Evolutionary conservation across 2,888 invertebrate species (phyloP).

Genomic region (Hydraecia micacea): DNA sequence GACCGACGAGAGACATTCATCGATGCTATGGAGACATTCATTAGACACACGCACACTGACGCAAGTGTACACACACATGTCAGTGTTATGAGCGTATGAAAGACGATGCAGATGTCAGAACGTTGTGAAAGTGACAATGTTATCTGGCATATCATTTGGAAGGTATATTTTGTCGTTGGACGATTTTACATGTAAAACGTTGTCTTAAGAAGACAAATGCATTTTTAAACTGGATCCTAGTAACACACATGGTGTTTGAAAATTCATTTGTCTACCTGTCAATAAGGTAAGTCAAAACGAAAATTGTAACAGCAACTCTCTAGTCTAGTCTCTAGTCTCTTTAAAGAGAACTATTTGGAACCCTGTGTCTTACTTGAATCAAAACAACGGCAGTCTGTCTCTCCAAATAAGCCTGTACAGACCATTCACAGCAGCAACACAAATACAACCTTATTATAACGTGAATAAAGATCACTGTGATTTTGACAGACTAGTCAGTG

Average conservation of each 20-base stretch:
- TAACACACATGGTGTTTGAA: no score
- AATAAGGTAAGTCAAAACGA: not conserved
- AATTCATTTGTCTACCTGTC: no score
- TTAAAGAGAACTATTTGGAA: not conserved
- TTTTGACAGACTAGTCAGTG: no score
- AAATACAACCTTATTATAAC: no score
- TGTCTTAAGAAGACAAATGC: no score
- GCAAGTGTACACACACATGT: conserved; percentile 53
- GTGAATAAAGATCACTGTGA: no score
- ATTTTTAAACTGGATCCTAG: no score
- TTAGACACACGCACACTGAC: conserved; percentile 77
- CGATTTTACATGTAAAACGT: not conserved
- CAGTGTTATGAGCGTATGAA: conserved; percentile 69
- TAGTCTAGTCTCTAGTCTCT: not conserved
- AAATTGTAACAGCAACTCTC: not conserved
- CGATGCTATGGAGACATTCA: conserved; percentile 82
- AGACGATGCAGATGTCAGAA: conserved; percentile 60
- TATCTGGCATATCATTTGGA: conserved; percentile 24
- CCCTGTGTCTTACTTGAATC: not conserved
- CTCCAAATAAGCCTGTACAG: no score
- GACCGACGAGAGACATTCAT: conserved; percentile 76
- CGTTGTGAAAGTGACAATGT: conserved; percentile 50
- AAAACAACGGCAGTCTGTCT: no score
- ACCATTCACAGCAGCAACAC: no score
- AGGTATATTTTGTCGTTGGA: conserved; percentile 11